A percentile compares a stretch with the other conserved stretches of the same genome.
Evolutionary conservation across 2,113 vertebrate species (phyloP).

Genomic region (Oreochromis tanganicae): DNA sequence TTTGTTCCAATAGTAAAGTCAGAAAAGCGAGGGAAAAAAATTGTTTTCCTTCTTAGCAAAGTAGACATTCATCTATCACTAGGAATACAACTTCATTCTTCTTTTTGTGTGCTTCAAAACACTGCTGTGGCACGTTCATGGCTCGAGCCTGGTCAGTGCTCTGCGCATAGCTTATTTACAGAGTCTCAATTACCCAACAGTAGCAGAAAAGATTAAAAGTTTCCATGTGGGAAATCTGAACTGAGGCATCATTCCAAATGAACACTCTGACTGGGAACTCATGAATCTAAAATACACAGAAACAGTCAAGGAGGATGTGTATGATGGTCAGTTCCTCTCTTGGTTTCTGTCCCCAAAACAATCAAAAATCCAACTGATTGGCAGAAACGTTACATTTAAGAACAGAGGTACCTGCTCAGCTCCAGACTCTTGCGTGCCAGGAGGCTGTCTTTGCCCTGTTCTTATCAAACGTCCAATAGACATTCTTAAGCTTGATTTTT

Average conservation of each 20-base stretch:
- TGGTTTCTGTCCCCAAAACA: background rate
- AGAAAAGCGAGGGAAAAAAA: rapidly evolving
- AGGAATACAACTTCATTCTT: background rate
- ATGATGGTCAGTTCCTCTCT: background rate
- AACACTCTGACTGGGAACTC: background rate
- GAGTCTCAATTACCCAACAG: background rate
- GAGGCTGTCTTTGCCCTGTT: background rate
- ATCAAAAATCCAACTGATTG: background rate
- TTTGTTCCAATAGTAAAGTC: background rate
- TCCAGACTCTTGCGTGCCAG: background rate
- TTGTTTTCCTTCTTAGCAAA: background rate
- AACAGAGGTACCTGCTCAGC: background rate
- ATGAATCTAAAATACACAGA: background rate
- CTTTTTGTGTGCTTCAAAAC: background rate
- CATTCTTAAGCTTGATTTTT: background rate
- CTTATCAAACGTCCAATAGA: background rate
- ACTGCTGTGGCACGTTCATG: background rate
- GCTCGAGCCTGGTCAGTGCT: background rate
- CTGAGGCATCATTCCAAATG: background rate
- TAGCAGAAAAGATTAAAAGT: background rate
- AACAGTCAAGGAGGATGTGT: background rate
- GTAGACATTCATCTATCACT: background rate
- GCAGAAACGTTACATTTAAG: background rate
- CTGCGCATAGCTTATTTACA: background rate
- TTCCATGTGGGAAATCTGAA: background rate